phyloP scores from a whole-genome alignment of 2,888 invertebrate species.

The Ypsolopha sequella region DNA sequence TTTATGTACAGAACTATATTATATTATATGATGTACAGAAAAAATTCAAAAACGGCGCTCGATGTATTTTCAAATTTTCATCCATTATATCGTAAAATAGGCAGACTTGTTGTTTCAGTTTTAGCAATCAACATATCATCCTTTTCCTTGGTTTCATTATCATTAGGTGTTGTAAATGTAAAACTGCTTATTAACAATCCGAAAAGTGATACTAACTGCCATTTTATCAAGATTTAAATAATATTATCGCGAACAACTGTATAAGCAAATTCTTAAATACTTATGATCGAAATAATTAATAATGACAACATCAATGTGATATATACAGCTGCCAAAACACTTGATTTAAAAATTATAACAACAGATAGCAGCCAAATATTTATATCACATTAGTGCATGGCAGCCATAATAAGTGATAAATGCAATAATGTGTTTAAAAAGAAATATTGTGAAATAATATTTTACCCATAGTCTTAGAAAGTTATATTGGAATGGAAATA shows the following conservation, averaged over 20 bases:
- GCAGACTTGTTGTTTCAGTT: no score
- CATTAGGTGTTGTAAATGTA: constrained; percentile 21
- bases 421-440: neutral
- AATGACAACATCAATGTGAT: constrained; percentile 10
- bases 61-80: no score
- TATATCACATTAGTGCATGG: neutral
- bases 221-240: constrained; percentile 30
- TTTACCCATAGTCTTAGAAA: neutral
- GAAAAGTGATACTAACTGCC: constrained; percentile 55
- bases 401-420: constrained; percentile 1
- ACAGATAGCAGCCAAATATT: neutral
- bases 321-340: constrained; percentile 11
- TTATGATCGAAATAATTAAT: no score
- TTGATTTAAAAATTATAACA: constrained; percentile 1
- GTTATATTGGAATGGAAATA: neutral
- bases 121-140: no score
- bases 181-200: constrained; percentile 26
- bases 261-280: no score
- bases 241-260: no score
- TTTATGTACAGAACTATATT: no score
- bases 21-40: no score
- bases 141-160: constrained; percentile 6
- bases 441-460: neutral
- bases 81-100: no score
- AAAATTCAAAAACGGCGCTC: no score